Evolutionary conservation across 2,113 vertebrate species (phyloP), one percentile per base, ranked within the genome.

Genomic region (Myiozetetes cayanensis): DNA sequence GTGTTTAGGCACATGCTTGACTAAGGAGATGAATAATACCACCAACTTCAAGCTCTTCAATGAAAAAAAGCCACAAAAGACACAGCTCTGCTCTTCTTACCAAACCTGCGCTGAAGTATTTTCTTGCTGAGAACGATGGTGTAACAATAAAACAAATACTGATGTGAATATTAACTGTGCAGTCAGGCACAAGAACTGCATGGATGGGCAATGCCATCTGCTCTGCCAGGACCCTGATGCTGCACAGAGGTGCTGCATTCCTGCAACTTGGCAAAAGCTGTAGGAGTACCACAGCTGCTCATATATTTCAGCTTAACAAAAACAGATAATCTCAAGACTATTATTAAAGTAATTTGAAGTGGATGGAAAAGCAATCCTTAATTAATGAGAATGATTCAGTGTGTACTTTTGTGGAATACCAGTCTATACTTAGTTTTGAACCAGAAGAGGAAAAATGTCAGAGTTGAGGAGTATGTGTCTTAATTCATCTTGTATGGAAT

Each of bases 341-440:
- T 93, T 95, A 96, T 94, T 96, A 95, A 95, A 94, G 91, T 94
- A 93, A 95, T 87, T 96, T 95, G 85, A 95, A 84, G 73, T 92
- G 86, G 85, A 95, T 94, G 83, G 81, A 96, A 95, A 95, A 95
- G 90, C 5, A 20, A 72, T 84, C 65, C 80, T 89, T 90, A 94
- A 96, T 96, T 97, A 96, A 96, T 87, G 83, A 76, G 83, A 96
- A 85, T 96, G 96, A 96, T 95, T 97, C 94, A 95, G 63, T 93
- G 81, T 91, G 82, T 80, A 93, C 75, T 93, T 92, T 65, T 90
- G 85, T 96, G 87, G 90, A 81, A 95, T 56, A 90, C 56, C 90
- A 88, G 85, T 83, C 94, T 96, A 86, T 87, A 88, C 88, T 90
- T 96, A 96, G 78, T 95, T 94, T 93, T 96, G 93, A 94, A 89